Base-by-base conservation (phyloP, 92 coral and sea anemone species). In the Epizoanthus illoricatus region DNA sequence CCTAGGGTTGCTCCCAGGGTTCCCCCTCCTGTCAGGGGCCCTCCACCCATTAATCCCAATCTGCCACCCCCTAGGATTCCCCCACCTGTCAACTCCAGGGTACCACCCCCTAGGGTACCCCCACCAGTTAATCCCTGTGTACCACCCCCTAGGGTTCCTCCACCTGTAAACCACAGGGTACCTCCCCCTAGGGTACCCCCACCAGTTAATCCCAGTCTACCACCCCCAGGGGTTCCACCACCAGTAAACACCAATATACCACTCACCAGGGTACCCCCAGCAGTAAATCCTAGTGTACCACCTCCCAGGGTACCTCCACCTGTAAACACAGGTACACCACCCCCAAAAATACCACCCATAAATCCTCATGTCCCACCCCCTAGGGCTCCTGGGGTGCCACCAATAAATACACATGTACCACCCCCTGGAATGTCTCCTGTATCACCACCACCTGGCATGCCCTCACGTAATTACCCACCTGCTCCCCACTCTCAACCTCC, bases 61-160 rank as follows among this genome's bases (percentile, higher is more conserved):
- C 87, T 69, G 42, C 87, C 72, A 19, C 83, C 41, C 54, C 45
- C 84, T 52, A 60, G 71, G 56, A 54, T 55, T 41, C 86, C 90
- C 56, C 86, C 69, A 13, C 16, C 87, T 81, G 86, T 86, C 59
- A 81, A 81, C 74, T 40, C 47, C 45, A 61, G 68, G 40, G 3
- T 81, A 52, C 67, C 45, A 42, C 66, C 65, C 52, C 67, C 19
- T 74, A 75, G 78, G 87, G 20, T 66, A 28, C 45, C 73, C 65
- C 68, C 76, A 41, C 88, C 90, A 15, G 84, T 84, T 23, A 12
- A 17, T 18, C 15, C 67, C 60, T 7, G 55, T 63, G 5, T 55
- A 56, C 90, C 81, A 69, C 92, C 87, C 18, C 71, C 86, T 3
- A 81, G 84, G 33, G 69, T 75, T 39, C 58, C 84, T 28, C 75